Conservation (phyloP, 1,140 invertebrate genomes). For the Paracyclopina nana region DNA sequence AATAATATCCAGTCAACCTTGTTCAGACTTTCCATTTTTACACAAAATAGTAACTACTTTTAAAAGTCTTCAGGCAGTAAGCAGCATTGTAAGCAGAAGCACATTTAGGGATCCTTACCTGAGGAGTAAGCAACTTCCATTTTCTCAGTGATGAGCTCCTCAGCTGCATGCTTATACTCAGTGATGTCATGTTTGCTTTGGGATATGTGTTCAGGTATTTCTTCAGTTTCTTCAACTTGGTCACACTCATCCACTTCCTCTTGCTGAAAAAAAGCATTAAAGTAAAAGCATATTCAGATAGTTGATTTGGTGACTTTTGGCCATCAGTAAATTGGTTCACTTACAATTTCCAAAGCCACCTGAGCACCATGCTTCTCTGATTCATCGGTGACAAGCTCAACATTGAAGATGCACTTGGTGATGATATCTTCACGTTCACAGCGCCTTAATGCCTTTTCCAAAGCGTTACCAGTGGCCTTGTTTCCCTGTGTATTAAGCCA, state of each 20-base stretch:
- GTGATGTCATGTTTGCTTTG: too few relatives aligned
- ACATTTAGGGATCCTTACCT: too few relatives aligned
- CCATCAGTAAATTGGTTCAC: too few relatives aligned
- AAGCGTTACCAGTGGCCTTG: constrained; percentile 54
- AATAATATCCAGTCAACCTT: too few relatives aligned
- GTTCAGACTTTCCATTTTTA: too few relatives aligned
- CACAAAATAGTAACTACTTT: too few relatives aligned
- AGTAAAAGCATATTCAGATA: neutral
- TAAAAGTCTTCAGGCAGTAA: too few relatives aligned
- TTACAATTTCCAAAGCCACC: constrained; percentile 24
- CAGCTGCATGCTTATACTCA: too few relatives aligned
- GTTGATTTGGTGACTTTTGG: too few relatives aligned
- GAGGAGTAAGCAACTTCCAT: too few relatives aligned
- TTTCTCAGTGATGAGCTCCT: neutral
- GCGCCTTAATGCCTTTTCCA: constrained; percentile 66
- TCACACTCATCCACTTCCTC: neutral
- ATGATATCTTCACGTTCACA: constrained; percentile 84
- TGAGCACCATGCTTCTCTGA: constrained; percentile 54
- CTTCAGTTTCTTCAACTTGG: neutral
- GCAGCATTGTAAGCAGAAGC: too few relatives aligned
- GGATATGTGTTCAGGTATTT: too few relatives aligned
- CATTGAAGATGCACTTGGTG: constrained; percentile 65
- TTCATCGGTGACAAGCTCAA: constrained; percentile 55
- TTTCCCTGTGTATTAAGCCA: constrained; percentile 52
- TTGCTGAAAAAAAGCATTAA: neutral